Evolutionary conservation across 1,140 invertebrate species (phyloP).

Genomic region (Trypoxylus dichotomus): DNA sequence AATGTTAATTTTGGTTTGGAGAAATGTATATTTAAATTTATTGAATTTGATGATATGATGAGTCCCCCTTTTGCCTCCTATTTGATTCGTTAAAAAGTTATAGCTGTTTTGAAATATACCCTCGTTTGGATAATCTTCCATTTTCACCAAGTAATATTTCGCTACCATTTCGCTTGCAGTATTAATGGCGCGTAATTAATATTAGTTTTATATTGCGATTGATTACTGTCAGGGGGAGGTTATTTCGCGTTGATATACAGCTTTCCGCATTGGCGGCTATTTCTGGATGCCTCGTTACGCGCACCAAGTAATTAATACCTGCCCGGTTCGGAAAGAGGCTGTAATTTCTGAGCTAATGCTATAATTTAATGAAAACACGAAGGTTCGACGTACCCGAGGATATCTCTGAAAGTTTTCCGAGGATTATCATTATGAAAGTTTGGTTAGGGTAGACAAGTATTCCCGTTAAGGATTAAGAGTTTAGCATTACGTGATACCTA

Average conservation of each 20-base stretch:
- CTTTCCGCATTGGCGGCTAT: not conserved
- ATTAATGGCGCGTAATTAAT: not conserved
- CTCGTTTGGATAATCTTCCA: no score
- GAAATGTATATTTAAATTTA: no score
- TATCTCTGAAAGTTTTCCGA: not conserved
- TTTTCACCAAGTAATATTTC: not conserved
- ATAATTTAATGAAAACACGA: not conserved
- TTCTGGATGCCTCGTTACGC: not conserved
- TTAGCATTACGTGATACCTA: no score
- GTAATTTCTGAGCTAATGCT: not conserved
- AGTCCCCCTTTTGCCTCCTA: no score
- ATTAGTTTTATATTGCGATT: not conserved
- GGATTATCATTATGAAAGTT: no score
- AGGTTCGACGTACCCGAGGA: not conserved
- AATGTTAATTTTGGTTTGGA: no score
- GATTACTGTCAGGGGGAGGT: not conserved
- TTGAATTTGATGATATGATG: no score
- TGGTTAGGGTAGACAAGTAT: no score
- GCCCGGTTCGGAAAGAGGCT: not conserved
- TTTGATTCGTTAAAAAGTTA: no score
- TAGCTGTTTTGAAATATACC: no score
- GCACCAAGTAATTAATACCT: not conserved
- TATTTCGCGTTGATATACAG: not conserved
- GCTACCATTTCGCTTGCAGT: no score
- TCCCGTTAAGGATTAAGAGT: no score